Conservation (phyloP, 2,113 vertebrate species). For the Herpailurus yagouaroundi region DNA sequence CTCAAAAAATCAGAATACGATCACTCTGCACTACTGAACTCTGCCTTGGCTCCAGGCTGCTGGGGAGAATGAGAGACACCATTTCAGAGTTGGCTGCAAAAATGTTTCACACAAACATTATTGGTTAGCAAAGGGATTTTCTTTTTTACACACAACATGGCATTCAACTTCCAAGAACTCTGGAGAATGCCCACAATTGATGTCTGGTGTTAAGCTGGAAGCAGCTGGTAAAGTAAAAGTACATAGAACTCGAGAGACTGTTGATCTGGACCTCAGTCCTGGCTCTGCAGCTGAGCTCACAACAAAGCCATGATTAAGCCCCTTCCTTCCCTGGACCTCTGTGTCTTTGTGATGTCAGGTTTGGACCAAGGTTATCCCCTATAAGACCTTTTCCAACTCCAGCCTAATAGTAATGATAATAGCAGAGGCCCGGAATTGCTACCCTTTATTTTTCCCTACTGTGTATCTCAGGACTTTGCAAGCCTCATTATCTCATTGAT, state of each 20-base stretch:
- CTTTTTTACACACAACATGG: constrained; percentile 16
- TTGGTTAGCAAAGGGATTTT: constrained; percentile 24
- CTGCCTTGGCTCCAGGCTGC: neutral
- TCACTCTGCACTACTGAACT: neutral
- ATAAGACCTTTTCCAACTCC: neutral
- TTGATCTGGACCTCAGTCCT: neutral
- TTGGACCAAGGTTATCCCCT: neutral
- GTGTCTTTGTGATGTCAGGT: neutral
- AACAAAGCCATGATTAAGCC: neutral
- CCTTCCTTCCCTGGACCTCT: neutral
- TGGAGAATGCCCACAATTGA: neutral
- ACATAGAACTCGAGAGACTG: neutral
- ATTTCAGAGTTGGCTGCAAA: constrained; percentile 11
- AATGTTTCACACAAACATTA: neutral
- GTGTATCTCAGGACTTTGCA: neutral
- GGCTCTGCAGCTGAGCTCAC: neutral
- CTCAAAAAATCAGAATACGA: constrained; percentile 33
- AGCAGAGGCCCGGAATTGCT: neutral
- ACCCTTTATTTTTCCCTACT: neutral
- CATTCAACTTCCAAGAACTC: neutral
- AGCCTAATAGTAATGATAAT: neutral
- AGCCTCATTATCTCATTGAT: neutral
- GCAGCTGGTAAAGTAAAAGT: neutral
- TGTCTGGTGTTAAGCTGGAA: neutral
- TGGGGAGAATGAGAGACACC: neutral